phyloP scores from a whole-genome alignment of 2,888 invertebrate species.

The Crossocerus cetratus region DNA sequence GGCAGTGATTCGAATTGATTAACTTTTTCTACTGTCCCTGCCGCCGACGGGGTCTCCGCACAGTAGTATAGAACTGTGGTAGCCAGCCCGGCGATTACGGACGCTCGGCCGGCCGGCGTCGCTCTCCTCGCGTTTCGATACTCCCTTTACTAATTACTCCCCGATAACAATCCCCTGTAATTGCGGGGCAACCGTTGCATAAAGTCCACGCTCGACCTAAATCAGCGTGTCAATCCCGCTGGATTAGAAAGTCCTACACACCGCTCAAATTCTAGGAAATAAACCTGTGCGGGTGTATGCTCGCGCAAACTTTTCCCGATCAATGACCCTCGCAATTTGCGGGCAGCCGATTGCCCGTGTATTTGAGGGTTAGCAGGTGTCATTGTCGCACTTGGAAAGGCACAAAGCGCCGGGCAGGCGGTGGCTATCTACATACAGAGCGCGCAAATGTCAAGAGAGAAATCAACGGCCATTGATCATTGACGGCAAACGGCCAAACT shows the following conservation, averaged over 20 bases:
- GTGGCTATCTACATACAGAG: background rate
- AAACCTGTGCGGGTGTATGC: too few relatives aligned
- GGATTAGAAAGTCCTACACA: too few relatives aligned
- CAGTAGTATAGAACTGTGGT: background rate
- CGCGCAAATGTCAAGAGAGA: constrained; percentile 14
- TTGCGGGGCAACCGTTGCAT: background rate
- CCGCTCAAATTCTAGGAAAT: too few relatives aligned
- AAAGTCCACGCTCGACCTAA: too few relatives aligned
- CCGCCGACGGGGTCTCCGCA: background rate
- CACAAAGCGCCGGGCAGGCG: constrained; percentile 18
- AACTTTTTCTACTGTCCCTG: constrained; percentile 30
- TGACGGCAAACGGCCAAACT: background rate
- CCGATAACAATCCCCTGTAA: constrained; percentile 3
- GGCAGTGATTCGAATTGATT: constrained; percentile 55
- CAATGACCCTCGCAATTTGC: too few relatives aligned
- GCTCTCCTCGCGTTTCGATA: background rate
- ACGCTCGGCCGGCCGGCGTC: background rate
- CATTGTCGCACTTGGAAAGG: constrained; percentile 29
- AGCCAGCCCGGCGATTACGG: background rate
- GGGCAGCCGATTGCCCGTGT: too few relatives aligned
- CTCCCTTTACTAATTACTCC: background rate
- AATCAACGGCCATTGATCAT: constrained; percentile 13
- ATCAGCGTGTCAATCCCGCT: too few relatives aligned
- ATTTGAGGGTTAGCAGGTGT: constrained; percentile 27
- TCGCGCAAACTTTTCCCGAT: too few relatives aligned